Evolutionary conservation across 2,797 vertebrate species (phyloP).

Genomic region (Podargus strigoides): DNA sequence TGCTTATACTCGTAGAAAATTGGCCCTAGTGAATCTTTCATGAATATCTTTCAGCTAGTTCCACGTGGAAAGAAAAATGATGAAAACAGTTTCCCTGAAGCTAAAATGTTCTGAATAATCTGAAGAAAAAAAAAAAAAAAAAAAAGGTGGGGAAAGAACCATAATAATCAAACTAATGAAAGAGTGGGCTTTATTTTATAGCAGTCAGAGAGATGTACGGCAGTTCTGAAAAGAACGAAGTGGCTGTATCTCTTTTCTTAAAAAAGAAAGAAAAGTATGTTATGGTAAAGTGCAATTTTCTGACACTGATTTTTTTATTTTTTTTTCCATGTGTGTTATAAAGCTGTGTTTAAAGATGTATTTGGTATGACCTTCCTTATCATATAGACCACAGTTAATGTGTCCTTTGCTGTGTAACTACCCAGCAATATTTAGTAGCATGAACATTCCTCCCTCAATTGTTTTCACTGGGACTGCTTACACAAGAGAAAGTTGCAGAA

Average conservation of each 20-base stretch:
- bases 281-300: neutral
- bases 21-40: slow-evolving; percentile 82
- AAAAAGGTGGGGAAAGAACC: neutral
- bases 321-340: neutral
- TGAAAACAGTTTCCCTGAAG: slow-evolving; percentile 35
- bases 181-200: neutral
- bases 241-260: neutral
- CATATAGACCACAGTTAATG: neutral
- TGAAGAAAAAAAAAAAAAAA: slow-evolving; percentile 8
- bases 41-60: slow-evolving; percentile 78
- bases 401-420: neutral
- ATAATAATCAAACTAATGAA: neutral
- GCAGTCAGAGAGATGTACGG: neutral
- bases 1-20: slow-evolving; percentile 80
- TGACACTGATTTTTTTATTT: neutral
- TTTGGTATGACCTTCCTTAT: neutral
- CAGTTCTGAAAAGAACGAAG: neutral
- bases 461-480: neutral
- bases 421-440: neutral
- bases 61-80: slow-evolving; percentile 54
- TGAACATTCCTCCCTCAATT: neutral
- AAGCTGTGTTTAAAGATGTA: neutral
- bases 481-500: neutral
- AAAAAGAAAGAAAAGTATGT: neutral
- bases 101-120: slow-evolving; percentile 49